Conservation (phyloP, 2,888 invertebrate species). For the Thera britannica region DNA sequence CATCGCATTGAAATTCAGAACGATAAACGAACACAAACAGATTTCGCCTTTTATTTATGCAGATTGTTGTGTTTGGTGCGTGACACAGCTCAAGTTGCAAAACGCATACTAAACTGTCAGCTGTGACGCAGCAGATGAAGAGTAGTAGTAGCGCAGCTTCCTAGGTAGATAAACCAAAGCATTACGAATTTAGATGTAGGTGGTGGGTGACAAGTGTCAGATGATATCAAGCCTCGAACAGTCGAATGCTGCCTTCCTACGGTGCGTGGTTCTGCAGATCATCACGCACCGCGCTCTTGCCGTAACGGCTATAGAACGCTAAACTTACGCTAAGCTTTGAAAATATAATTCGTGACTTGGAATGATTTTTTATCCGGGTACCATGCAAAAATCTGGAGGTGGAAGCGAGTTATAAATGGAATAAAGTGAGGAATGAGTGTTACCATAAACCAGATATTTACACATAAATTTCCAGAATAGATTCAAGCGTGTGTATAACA, state of each 20-base stretch:
- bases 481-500: constrained; percentile 1
- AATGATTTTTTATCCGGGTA: neutral
- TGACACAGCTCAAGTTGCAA: constrained; percentile 31
- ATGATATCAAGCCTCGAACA: too few relatives aligned
- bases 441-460: neutral
- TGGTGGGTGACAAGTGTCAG: neutral
- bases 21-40: constrained; percentile 43
- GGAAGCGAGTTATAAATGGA: too few relatives aligned
- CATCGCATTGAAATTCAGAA: constrained; percentile 43
- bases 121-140: neutral
- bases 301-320: too few relatives aligned
- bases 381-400: neutral
- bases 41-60: constrained; percentile 49
- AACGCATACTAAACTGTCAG: constrained; percentile 37
- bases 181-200: neutral
- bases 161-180: constrained; percentile 3
- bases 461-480: neutral
- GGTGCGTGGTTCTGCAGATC: too few relatives aligned
- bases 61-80: constrained; percentile 41
- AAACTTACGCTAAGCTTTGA: too few relatives aligned
- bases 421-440: too few relatives aligned
- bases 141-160: constrained; percentile 13
- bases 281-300: too few relatives aligned
- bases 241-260: too few relatives aligned
- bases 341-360: too few relatives aligned